phyloP scores from a whole-genome alignment of 2,888 invertebrate genomes.

The Apotomis betuletana region DNA sequence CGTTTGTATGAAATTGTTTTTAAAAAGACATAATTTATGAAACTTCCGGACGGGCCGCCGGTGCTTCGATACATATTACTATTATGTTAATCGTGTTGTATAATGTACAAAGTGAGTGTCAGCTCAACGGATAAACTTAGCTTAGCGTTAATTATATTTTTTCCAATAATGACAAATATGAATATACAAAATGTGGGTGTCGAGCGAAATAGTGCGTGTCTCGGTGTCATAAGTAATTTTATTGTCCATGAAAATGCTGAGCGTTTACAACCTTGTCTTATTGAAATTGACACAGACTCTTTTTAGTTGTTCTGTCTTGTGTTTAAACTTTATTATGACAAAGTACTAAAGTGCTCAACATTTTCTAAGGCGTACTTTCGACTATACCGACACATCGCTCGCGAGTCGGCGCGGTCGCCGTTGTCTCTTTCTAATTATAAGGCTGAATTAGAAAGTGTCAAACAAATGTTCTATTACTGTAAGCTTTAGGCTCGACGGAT shows the following conservation, averaged over 20 bases:
- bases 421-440: constrained; percentile 80
- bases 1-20: constrained; percentile 47
- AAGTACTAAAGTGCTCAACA: too few species aligned
- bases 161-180: constrained; percentile 60
- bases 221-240: constrained; percentile 37
- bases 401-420: constrained; percentile 62
- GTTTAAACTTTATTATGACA: too few species aligned
- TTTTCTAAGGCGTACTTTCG: too few species aligned
- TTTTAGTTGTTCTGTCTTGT: too few species aligned
- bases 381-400: too few species aligned
- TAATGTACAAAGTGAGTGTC: constrained; percentile 82
- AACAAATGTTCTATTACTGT: constrained; percentile 45
- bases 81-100: constrained; percentile 70
- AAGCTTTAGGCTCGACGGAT: constrained; percentile 17
- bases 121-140: constrained; percentile 79
- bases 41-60: constrained; percentile 45
- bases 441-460: constrained; percentile 82
- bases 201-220: constrained; percentile 57
- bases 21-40: constrained; percentile 55
- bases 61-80: constrained; percentile 42
- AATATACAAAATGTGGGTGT: constrained; percentile 64
- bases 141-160: constrained; percentile 67
- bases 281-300: too few species aligned
- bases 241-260: background rate
- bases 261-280: too few species aligned